A percentile compares a stretch with the other conserved stretches of the same genome.
Evolutionary conservation across 2,888 invertebrate species (phyloP).

Genomic region (Epistrophe grossulariae): DNA sequence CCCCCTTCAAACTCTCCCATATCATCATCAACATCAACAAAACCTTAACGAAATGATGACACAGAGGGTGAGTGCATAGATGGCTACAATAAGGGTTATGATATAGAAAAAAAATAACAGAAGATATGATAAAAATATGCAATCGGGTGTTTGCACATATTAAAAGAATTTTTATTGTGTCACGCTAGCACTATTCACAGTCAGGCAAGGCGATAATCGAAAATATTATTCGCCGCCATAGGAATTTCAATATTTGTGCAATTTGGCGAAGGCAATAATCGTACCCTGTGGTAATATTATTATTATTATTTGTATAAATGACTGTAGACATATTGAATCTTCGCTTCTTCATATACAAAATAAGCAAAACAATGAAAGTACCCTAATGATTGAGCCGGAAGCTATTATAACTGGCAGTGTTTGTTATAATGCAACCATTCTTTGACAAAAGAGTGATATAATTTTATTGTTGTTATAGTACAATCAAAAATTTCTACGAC

Average conservation of each 20-base stretch:
- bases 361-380: slow-evolving; percentile 14
- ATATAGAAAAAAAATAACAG: background rate
- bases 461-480: background rate
- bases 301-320: too few relatives aligned
- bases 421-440: slow-evolving; percentile 24
- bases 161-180: slow-evolving; percentile 74
- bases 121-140: slow-evolving; percentile 54
- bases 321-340: slow-evolving; percentile 6
- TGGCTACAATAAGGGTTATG: background rate
- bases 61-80: background rate
- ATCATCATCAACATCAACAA: slow-evolving; percentile 22
- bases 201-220: slow-evolving; percentile 72
- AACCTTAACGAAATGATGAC: slow-evolving; percentile 10
- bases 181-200: slow-evolving; percentile 63
- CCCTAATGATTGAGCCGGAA: slow-evolving; percentile 54
- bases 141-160: slow-evolving; percentile 73
- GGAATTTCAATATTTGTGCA: slow-evolving; percentile 73
- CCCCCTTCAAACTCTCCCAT: background rate
- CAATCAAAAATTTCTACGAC: background rate
- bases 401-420: slow-evolving; percentile 30
- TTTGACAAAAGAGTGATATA: slow-evolving; percentile 8
- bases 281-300: slow-evolving; percentile 54
- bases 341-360: background rate
- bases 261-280: slow-evolving; percentile 68
- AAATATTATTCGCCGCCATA: slow-evolving; percentile 72